Evolutionary conservation across 2,888 invertebrate genomes (phyloP).

Genomic region (Electrophaes corylata): DNA sequence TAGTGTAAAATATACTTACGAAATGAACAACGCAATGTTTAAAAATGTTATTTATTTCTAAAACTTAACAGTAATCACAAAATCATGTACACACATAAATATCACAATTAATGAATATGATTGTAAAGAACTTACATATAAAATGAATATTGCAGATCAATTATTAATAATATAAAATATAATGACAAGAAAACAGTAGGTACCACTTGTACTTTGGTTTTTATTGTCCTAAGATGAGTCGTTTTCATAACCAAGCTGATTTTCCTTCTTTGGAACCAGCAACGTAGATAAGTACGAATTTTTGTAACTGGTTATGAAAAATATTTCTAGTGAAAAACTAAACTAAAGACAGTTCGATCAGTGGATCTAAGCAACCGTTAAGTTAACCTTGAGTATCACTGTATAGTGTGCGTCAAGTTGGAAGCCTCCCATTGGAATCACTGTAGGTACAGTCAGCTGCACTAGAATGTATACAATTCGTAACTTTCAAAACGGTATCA

Average conservation of each 20-base stretch:
- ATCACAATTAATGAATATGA: conserved; percentile 49
- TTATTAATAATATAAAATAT: conserved; percentile 29
- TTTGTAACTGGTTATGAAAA: background rate
- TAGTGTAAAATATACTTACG: background rate
- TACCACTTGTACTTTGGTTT: conserved; percentile 44
- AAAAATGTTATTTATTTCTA: conserved; percentile 57
- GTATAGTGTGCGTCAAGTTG: no score
- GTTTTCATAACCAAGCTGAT: conserved; percentile 6
- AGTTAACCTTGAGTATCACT: no score
- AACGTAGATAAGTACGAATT: background rate
- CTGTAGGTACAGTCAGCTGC: no score
- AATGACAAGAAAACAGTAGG: conserved; percentile 38
- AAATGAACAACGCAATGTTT: background rate
- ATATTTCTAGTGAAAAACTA: background rate
- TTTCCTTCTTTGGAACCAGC: background rate
- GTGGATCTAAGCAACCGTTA: no score
- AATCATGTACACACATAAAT: conserved; percentile 49
- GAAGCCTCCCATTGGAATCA: no score
- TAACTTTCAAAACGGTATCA: no score
- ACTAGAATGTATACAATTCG: no score
- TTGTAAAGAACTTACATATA: conserved; percentile 40
- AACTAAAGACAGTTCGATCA: no score
- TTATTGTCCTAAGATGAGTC: background rate
- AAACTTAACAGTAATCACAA: conserved; percentile 63
- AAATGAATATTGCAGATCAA: conserved; percentile 45